These are phyloP conservation scores for Thereuonema tuberculata DNA, from an alignment of 1,140 invertebrate species.

Conservation along the genomic window DNA sequence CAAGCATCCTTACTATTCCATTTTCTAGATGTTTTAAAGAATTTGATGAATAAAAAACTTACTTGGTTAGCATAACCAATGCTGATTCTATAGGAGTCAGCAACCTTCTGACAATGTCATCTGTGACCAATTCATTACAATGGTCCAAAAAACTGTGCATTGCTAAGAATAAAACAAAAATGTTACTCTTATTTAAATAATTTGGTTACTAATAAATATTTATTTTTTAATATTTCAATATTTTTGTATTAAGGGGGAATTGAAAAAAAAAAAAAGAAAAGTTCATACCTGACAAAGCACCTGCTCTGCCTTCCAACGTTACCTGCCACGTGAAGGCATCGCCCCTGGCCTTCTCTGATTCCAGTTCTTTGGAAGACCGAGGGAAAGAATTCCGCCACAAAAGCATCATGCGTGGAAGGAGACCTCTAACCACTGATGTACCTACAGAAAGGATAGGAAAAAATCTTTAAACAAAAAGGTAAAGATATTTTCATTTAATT, in stretches of 20 bases:
- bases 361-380: slow-evolving; percentile 83
- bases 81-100: slow-evolving; percentile 86
- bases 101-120: slow-evolving; percentile 73
- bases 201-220: no score
- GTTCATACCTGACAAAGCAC: slow-evolving; percentile 69
- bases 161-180: slow-evolving; percentile 32
- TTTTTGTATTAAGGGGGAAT: no score
- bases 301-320: slow-evolving; percentile 87
- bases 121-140: slow-evolving; percentile 72
- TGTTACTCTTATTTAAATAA: no score
- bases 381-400: slow-evolving; percentile 98
- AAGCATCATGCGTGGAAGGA: slow-evolving; percentile 80
- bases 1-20: no score
- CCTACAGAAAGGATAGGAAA: slow-evolving; percentile 36
- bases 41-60: slow-evolving; percentile 31
- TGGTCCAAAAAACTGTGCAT: slow-evolving; percentile 86
- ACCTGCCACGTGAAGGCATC: slow-evolving; percentile 99
- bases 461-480: background rate
- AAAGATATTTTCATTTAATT: slow-evolving; percentile 9
- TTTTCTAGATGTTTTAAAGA: no score
- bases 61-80: slow-evolving; percentile 86
- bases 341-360: slow-evolving; percentile 90
- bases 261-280: no score
- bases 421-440: slow-evolving; percentile 69
- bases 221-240: no score